Conservation (phyloP, 2,888 invertebrate genomes). For the Esperia sulphurella region DNA sequence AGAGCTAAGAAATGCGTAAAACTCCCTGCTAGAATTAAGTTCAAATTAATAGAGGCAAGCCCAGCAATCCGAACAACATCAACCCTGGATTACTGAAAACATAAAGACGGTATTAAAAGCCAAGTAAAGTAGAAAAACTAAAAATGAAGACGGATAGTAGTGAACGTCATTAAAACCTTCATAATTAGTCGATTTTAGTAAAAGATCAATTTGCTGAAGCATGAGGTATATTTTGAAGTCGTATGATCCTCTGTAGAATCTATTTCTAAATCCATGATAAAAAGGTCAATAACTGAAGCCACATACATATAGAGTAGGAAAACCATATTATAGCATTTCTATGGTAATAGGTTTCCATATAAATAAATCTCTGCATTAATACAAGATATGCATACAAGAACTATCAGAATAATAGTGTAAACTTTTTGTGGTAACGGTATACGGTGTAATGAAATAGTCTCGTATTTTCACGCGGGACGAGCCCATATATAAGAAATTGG, state of each 20-base stretch:
- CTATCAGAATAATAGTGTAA: constrained; percentile 26
- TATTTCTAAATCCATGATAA: constrained; percentile 20
- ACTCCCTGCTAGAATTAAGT: constrained; percentile 20
- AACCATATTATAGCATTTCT: constrained; percentile 9
- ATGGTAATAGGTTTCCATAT: constrained; percentile 13
- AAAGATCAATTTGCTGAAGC: constrained; percentile 29
- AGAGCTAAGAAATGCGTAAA: constrained; percentile 26
- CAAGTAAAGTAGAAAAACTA: constrained; percentile 10
- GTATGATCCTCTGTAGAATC: constrained; percentile 19
- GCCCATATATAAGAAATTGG: constrained; percentile 27
- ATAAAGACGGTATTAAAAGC: constrained; percentile 17
- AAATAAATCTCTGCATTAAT: constrained; percentile 16
- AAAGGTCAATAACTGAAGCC: constrained; percentile 21
- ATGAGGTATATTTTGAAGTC: constrained; percentile 21
- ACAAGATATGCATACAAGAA: constrained; percentile 18
- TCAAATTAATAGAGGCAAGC: constrained; percentile 19
- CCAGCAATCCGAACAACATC: constrained; percentile 17
- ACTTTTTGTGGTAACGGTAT: constrained; percentile 19
- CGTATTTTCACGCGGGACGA: constrained; percentile 24
- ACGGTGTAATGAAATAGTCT: constrained; percentile 17
- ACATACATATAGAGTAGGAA: constrained; percentile 9
- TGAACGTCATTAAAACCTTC: constrained; percentile 18
- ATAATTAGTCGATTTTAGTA: constrained; percentile 18
- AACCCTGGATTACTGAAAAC: constrained; percentile 18
- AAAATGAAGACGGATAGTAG: constrained; percentile 17